Conservation (phyloP, 2,797 vertebrate species). For the Siniperca undulata region DNA sequence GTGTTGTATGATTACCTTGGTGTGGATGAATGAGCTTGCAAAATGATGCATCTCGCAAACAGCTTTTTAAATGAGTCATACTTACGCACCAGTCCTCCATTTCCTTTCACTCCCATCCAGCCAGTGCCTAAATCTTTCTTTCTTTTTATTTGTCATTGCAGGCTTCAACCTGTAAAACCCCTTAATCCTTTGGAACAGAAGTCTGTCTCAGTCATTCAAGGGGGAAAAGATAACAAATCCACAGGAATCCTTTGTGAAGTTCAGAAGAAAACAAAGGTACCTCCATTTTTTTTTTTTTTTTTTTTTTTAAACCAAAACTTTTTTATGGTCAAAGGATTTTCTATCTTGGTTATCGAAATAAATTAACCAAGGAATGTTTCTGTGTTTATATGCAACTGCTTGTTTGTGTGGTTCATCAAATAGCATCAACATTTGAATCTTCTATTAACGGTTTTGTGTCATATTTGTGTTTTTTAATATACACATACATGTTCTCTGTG, state of each 20-base stretch:
- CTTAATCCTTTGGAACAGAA: conserved; percentile 86
- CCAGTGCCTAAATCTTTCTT: neutral
- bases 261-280: conserved; percentile 74
- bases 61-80: neutral
- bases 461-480: neutral
- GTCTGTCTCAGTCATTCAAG: conserved; percentile 60
- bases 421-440: neutral
- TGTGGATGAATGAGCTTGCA: neutral
- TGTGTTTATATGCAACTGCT: neutral
- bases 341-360: neutral
- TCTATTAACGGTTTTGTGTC: neutral
- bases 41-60: neutral
- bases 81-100: neutral
- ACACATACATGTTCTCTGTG: neutral
- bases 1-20: neutral
- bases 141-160: conserved; percentile 67
- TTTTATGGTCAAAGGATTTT: neutral
- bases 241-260: conserved; percentile 41
- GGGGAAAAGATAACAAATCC: conserved; percentile 53
- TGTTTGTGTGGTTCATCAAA: neutral
- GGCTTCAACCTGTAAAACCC: conserved; percentile 94
- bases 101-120: neutral
- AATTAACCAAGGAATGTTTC: neutral
- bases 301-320: neutral
- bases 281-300: neutral